phyloP scores from a whole-genome alignment of 2,888 invertebrate species.

The Exephanes ischioxanthus region DNA sequence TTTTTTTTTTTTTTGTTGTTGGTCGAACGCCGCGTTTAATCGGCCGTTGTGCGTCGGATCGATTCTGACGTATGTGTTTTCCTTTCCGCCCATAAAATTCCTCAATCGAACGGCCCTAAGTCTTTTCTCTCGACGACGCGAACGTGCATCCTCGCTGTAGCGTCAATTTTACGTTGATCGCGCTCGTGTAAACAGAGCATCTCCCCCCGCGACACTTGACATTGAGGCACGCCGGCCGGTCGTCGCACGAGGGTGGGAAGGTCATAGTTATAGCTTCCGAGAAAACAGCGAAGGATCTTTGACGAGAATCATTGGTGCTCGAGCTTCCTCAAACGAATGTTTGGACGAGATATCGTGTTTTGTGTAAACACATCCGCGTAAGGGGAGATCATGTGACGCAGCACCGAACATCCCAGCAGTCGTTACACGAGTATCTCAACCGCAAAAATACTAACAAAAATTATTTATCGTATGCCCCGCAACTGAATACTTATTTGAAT shows the following conservation, averaged over 20 bases:
- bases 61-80: not conserved
- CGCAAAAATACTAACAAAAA: not conserved
- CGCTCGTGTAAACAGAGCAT: too few relatives aligned
- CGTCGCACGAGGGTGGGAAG: too few relatives aligned
- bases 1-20: not conserved
- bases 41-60: not conserved
- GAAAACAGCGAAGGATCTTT: too few relatives aligned
- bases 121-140: not conserved
- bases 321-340: not conserved
- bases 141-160: too few relatives aligned
- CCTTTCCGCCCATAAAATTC: not conserved
- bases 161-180: too few relatives aligned
- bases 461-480: too few relatives aligned
- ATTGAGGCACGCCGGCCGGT: too few relatives aligned
- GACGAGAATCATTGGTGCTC: too few relatives aligned
- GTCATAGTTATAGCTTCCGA: too few relatives aligned
- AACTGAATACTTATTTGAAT: too few relatives aligned
- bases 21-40: not conserved
- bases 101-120: not conserved
- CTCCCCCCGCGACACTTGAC: too few relatives aligned
- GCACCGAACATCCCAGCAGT: too few relatives aligned
- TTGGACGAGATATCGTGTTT: constrained; percentile 24
- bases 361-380: not conserved
- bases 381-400: constrained; percentile 7
- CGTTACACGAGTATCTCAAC: not conserved